Percentiles rank a stretch among this genome's conserved stretches.
phyloP scores from a whole-genome alignment of 2,888 invertebrate genomes.

The Penaeus monodon region DNA sequence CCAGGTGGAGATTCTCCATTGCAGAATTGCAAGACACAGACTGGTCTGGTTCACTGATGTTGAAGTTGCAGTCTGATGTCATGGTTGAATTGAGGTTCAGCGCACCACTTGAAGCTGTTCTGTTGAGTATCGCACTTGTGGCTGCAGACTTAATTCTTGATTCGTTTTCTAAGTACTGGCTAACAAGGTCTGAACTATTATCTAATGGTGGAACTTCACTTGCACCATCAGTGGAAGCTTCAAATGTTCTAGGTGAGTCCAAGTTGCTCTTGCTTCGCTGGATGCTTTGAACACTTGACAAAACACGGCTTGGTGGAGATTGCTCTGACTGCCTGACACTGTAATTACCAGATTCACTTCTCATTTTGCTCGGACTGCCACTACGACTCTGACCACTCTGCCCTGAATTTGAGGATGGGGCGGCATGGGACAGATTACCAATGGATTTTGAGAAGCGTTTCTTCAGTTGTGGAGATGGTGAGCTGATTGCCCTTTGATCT shows the following conservation, averaged over 20 bases:
- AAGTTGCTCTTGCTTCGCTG: constrained; percentile 25
- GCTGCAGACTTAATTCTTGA: no score
- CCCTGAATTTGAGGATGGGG: neutral
- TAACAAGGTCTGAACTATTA: no score
- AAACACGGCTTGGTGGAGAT: neutral
- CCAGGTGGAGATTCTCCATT: constrained; percentile 24
- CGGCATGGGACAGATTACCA: neutral
- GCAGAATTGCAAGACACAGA: neutral
- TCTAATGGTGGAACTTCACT: no score
- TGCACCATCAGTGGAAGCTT: no score
- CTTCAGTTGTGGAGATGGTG: constrained; percentile 36
- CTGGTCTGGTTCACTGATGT: constrained; percentile 16
- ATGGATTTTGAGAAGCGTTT: constrained; percentile 22
- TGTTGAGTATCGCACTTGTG: no score
- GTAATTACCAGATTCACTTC: neutral
- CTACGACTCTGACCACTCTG: neutral
- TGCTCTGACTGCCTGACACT: neutral
- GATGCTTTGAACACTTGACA: neutral
- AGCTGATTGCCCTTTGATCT: constrained; percentile 9
- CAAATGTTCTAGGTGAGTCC: neutral
- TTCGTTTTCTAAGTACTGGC: no score
- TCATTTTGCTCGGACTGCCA: neutral
- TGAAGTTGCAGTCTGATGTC: constrained; percentile 33
- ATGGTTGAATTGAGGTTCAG: constrained; percentile 32
- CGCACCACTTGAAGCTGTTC: constrained; percentile 1